Evolutionary conservation across 2,797 vertebrate genomes (phyloP), one percentile per base, ranked within the genome.

Genomic region (Phrynocephalus forsythii): DNA sequence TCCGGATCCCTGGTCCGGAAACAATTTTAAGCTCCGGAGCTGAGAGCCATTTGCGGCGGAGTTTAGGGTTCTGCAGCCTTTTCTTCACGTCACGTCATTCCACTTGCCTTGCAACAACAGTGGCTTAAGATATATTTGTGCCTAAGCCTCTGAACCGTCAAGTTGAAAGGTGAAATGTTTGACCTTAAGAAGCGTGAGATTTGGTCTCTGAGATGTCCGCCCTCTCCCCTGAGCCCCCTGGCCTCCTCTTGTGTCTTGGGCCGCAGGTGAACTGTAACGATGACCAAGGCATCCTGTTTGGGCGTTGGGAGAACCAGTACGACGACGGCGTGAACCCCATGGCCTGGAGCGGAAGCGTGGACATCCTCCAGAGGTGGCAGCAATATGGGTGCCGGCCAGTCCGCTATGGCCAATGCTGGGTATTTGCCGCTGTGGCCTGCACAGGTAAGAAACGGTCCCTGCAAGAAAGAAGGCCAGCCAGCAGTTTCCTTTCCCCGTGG

Each of bases 391-490:
- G 98, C 94, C 95, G 97, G 88, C 97, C 97, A 0, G 98, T 99
- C 92, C 97, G 98, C 71, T 99, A 97, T 0, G 99, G 99, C 86
- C 99, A 99, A 95, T 99, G 99, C 95, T 99, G 99, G 99, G 99
- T 99, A 85, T 99, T 99, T 26, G 99, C 99, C 0, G 99, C 99
- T 0, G 98, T 99, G 91, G 98, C 98, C 1, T 99, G 99, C 94
- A 96, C 98, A 15, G 96, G 99, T 99, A 95, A 96, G 97, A 73
- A 60, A 81, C 5, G 60, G 20, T 60, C 15, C 26, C 67, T 86
- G 11, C 52, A 9, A 5, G 3, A 26, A 24, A 68, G 8, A 26
- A 5, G 7, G 3, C 6, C 1, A 18, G 8, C 7, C 1, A 0
- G 30, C 24, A 2, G 0, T 4, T 30, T 2, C 77, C 24, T 30